Base-by-base conservation (phyloP, 2,888 invertebrate genomes). In the Acanthosoma haemorrhoidale region DNA sequence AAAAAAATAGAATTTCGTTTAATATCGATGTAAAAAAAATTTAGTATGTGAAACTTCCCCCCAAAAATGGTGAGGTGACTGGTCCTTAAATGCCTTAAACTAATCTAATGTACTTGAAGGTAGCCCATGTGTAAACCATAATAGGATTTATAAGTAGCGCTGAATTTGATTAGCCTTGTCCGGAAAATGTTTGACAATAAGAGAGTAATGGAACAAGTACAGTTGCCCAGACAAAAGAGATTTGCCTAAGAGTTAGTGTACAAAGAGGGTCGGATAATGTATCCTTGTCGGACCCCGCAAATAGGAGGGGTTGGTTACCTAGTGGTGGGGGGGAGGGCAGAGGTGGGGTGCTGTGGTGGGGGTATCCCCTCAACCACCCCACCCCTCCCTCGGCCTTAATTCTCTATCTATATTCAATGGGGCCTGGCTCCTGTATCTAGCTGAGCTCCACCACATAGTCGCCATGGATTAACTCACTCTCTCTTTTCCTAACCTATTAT, bases 381-480 rank as follows among this genome's bases (percentile, higher is more conserved):
- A 36, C 36, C 59, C 59, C 59, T 34, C 32, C 59, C 32, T 31
- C 32, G 3, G 31, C 31, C 25, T 59, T 59, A 59, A 59, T 59
- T 59, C 59, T 59, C 59, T 59, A 59, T 59, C 59, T 59, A 59
- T 59, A 59, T 59, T 59, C 59, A 59, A 59, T 59, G 59, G 59
- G 31, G 31, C 31, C 59, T 34, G 59, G 18, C 32, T 16, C 16
- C 29, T 59, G 31, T 31, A 59, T n/a, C n/a, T n/a, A n/a, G n/a
- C n/a, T n/a, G n/a, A n/a, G n/a, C n/a, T n/a, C n/a, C n/a, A n/a
- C n/a, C n/a, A n/a, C n/a, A n/a, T n/a, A n/a, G n/a, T 59, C 16
- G 59, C 21, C 21, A 25, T 51, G 51, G 51, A 4, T 21, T 43
- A 21, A 43, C 43, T 43, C 18, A 21, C 43, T 51, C 51, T 25